These are phyloP conservation scores for Taurulus bubalis DNA, from an alignment of 2,113 vertebrate genomes.

Conservation along the genomic window DNA sequence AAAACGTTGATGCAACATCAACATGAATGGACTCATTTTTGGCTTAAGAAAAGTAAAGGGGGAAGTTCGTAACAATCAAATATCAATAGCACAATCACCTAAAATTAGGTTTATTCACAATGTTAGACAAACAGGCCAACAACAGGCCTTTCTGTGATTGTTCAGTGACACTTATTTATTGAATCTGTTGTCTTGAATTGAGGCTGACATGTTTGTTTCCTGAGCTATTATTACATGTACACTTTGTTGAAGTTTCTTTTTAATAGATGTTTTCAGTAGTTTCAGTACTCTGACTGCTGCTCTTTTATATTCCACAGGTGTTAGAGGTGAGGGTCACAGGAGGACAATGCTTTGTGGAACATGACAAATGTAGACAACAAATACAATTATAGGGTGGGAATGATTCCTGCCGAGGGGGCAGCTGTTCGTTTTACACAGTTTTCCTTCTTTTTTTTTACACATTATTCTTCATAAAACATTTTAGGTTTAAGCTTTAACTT, in stretches of 20 bases:
- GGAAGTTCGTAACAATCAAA: conserved; percentile 5
- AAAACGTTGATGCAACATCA: neutral
- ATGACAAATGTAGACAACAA: neutral
- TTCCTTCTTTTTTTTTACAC: neutral
- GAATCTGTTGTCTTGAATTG: neutral
- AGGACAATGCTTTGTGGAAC: neutral
- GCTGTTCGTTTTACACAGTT: neutral
- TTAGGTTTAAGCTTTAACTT: neutral
- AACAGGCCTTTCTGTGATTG: neutral
- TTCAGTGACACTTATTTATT: neutral
- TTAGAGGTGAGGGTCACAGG: conserved; percentile 2
- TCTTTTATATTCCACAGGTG: conserved; percentile 5
- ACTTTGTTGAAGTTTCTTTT: neutral
- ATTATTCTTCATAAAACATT: neutral
- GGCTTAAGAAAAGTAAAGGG: conserved; percentile 6
- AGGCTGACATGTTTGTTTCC: neutral
- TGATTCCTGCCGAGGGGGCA: neutral
- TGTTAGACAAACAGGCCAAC: neutral
- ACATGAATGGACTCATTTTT: conserved; percentile 18
- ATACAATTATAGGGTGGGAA: neutral
- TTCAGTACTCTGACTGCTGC: neutral
- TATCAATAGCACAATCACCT: neutral
- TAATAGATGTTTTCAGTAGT: neutral
- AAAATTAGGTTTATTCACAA: neutral
- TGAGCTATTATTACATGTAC: neutral